These are phyloP conservation scores for Chelidonichthys spinosus DNA, from an alignment of 2,797 vertebrate species.

Conservation along the genomic window DNA sequence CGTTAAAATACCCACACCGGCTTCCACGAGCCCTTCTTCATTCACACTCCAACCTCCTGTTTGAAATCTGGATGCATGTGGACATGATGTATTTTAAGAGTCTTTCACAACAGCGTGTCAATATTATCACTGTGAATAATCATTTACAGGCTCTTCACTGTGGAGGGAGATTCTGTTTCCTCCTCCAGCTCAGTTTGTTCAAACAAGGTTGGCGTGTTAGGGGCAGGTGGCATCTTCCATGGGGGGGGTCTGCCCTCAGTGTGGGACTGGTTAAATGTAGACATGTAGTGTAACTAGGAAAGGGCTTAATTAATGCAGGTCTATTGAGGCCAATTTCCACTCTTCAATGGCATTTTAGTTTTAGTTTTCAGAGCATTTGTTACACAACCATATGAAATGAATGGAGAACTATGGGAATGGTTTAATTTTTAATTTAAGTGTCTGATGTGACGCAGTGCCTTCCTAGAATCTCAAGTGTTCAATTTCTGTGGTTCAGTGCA, in stretches of 20 bases:
- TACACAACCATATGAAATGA: neutral
- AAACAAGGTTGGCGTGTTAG: neutral
- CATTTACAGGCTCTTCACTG: conserved; percentile 29
- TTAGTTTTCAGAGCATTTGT: neutral
- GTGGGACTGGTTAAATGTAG: no score
- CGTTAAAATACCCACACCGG: neutral
- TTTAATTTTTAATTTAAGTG: neutral
- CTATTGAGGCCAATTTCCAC: no score
- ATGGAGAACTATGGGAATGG: no score
- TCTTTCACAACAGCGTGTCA: conserved; percentile 14
- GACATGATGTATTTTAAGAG: neutral
- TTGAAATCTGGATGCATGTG: conserved; percentile 3
- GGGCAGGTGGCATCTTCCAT: neutral
- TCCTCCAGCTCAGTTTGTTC: neutral
- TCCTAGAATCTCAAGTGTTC: neutral
- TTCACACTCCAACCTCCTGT: neutral
- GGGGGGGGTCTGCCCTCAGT: no score
- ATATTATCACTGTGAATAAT: conserved; percentile 31
- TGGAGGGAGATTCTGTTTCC: neutral
- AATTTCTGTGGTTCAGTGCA: neutral
- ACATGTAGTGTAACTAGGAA: no score
- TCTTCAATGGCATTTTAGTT: neutral
- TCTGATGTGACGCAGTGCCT: neutral
- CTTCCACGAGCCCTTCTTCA: neutral
- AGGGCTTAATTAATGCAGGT: no score